Conservation (phyloP, 2,888 invertebrate species). For the Dicyrtomina minuta region DNA sequence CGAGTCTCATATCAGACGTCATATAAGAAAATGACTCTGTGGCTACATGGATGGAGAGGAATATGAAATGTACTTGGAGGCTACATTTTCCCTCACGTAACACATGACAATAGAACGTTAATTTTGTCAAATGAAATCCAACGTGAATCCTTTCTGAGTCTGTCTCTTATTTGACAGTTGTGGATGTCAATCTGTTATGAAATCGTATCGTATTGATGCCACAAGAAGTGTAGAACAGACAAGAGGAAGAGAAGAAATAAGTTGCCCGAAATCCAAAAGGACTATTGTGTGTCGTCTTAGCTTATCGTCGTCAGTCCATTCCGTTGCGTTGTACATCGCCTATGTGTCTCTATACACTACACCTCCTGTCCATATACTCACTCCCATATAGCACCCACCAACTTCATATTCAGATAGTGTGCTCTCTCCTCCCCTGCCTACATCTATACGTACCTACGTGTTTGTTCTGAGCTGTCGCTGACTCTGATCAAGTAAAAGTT, state of each 20-base stretch:
- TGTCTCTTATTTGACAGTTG: slow-evolving; percentile 45
- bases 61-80: not conserved
- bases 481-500: not conserved
- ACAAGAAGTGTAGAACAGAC: slow-evolving; percentile 2
- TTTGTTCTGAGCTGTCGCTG: not conserved
- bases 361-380: not conserved
- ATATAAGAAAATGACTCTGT: too few species aligned
- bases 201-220: slow-evolving; percentile 20
- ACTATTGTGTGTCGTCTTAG: not conserved
- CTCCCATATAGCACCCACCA: too few species aligned
- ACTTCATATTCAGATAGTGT: too few species aligned
- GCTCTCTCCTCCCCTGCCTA: too few species aligned
- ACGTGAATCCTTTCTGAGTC: slow-evolving; percentile 36
- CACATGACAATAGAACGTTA: slow-evolving; percentile 1
- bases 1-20: too few species aligned
- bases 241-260: slow-evolving; percentile 2
- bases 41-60: too few species aligned
- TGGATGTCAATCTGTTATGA: slow-evolving; percentile 42
- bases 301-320: slow-evolving; percentile 20
- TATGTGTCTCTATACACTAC: not conserved
- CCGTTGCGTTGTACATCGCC: not conserved
- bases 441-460: not conserved
- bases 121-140: slow-evolving; percentile 40
- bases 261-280: slow-evolving; percentile 5
- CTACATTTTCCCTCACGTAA: not conserved